Conservation (phyloP, 2,797 vertebrate genomes). For the Enteromius treurensis region DNA sequence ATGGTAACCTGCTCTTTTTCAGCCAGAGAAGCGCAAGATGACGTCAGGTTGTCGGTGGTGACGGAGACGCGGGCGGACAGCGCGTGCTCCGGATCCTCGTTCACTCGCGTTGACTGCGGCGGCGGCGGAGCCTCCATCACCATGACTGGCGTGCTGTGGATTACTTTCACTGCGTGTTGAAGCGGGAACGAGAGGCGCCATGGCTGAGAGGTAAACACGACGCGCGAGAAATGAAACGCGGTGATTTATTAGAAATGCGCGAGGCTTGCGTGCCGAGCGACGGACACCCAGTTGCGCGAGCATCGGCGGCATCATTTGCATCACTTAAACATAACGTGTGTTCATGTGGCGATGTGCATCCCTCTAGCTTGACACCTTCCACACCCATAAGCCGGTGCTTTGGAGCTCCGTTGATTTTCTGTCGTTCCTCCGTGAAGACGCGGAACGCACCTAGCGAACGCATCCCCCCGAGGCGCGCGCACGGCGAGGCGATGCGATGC, state of each 20-base stretch:
- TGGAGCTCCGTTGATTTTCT: conserved; percentile 36
- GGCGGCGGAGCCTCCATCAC: conserved; percentile 71
- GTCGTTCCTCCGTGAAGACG: conserved; percentile 4
- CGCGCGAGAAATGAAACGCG: not conserved
- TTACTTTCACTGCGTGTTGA: conserved; percentile 68
- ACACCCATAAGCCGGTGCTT: conserved; percentile 46
- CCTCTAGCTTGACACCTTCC: conserved; percentile 27
- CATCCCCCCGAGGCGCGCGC: conserved; percentile 47
- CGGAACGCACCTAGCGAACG: conserved; percentile 5
- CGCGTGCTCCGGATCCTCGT: conserved; percentile 55
- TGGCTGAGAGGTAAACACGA: conserved; percentile 77
- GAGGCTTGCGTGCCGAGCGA: not conserved
- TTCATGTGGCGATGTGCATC: not conserved
- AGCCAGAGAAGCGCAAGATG: conserved; percentile 53
- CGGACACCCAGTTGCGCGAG: not conserved
- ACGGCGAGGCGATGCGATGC: conserved; percentile 33
- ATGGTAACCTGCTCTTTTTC: conserved; percentile 53
- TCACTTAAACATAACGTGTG: not conserved
- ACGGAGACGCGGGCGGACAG: conserved; percentile 63
- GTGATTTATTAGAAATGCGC: not conserved
- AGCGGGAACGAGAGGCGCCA: conserved; percentile 61
- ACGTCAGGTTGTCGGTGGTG: conserved; percentile 68
- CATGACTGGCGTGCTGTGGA: conserved; percentile 73
- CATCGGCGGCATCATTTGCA: not conserved
- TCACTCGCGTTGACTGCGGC: conserved; percentile 45